Evolutionary conservation across 1,140 invertebrate species (phyloP), one percentile per base, ranked within the genome.

Genomic region (Dendroctonus ponderosae): DNA sequence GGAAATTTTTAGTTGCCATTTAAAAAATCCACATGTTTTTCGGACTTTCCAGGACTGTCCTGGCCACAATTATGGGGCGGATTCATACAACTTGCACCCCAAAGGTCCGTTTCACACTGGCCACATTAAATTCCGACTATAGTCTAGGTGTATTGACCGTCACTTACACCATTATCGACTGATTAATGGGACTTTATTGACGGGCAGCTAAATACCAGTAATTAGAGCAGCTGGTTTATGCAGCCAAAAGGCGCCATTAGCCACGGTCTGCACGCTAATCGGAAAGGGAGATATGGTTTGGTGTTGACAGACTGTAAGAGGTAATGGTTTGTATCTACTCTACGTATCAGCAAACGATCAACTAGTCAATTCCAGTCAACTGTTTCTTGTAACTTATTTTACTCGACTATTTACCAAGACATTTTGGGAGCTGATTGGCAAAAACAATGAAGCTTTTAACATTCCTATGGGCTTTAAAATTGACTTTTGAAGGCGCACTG

Each of bases 171-270:
- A 49, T 62, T 62, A 15, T 52, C 41, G 39, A 43, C 46, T 62
- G 60, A 62, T 62, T 62, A 62, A 62, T 53, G 49, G 37, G 8
- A 49, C 60, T 14, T 14, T 62, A 62, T 62, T 53, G 60, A 62
- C 50, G 60, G 48, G 37, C 41, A 48, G 44, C 49, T 62, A 62
- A 62, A 62, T 49, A 62, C 48, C 50, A 49, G 60, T 62, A 62
- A 62, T 62, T 62, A 62, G 50, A 43, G 43, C 7, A 15, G 40
- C 15, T 49, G 58, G 46, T 61, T 61, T 61, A 61, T 61, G 41
- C 58, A 15, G 14, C 44, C 57, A 37, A 42, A 48, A 48, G 57
- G 14, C 44, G 40, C 57, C 12, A 59, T 46, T 38, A 57, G 39
- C 5, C 51, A 7, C n/a, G 51, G 14, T 52, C 26, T 15, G 51